Base-by-base conservation (phyloP, 2,888 invertebrate species). In the Diadromus collaris region DNA sequence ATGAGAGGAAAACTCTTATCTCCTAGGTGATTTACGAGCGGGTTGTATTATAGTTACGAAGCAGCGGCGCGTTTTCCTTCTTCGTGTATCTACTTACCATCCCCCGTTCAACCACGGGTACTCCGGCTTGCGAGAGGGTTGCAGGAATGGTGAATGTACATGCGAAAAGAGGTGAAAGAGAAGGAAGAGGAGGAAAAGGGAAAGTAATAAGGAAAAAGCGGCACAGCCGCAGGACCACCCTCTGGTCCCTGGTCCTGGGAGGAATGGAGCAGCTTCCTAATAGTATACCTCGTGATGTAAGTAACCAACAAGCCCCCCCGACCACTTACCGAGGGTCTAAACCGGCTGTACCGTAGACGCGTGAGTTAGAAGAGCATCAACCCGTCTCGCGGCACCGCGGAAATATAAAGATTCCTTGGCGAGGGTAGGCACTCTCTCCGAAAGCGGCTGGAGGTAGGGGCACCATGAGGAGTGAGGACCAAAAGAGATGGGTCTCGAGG, bases 1-100 rank as follows among this genome's bases (percentile, higher is more conserved):
- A 79, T 67, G 79, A 76, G 82, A 61, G 81, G 78, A 76, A 82
- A 79, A 83, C 82, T 82, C 82, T 83, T 83, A 83, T 83, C 83
- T 81, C 64, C 60, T 74, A 63, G 73, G 80, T 83, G 83, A 83
- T 82, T 83, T 83, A 83, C 71, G 81, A 82, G 82, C 70, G 54
- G n/a, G 29, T 29, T 34, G 60, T 38, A 48, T 44, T 69, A 48
- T 73, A 67, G 73, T 34, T 38, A 56, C 76, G 73, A 70, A 38
- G 69, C 73, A 69, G 60, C 70, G 76, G 70, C 64, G 73, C 79
- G 69, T 79, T 79, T 73, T 61, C 68, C 69, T 67, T 70, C 79
- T 51, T 76, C 79, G 73, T 74, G 65, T 73, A 73, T 67, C 79
- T 76, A 79, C 79, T 76, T 27, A 61, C 38, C 21, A 38, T 65